A percentile compares a stretch with the other conserved stretches of the same genome.
These are phyloP conservation scores for Pipistrellus pipistrellus DNA, from an alignment of 2,797 vertebrate species.

Conservation along the genomic window DNA sequence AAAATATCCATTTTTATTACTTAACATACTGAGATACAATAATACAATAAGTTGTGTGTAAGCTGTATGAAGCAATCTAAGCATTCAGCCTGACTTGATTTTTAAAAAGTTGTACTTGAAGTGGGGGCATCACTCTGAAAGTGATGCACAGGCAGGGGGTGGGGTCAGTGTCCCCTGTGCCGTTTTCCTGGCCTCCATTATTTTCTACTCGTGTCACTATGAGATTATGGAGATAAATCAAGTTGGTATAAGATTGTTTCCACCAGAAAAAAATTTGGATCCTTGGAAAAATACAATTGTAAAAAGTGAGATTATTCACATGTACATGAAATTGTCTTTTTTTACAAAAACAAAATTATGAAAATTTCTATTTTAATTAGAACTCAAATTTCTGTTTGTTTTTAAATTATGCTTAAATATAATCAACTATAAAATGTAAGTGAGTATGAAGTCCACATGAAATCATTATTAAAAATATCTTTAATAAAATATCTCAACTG, in stretches of 20 bases:
- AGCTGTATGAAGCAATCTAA: neutral
- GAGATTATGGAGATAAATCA: neutral
- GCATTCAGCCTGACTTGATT: neutral
- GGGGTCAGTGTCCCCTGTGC: rapidly evolving
- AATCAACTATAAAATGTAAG: neutral
- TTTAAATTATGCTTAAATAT: constrained; percentile 9
- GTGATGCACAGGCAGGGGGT: neutral
- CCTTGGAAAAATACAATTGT: neutral
- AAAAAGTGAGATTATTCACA: neutral
- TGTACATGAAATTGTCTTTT: constrained; percentile 11
- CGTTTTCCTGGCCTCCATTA: neutral
- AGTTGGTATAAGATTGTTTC: neutral
- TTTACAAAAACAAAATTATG: neutral
- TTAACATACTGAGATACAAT: neutral
- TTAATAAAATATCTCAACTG: constrained; percentile 27
- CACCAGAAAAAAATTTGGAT: neutral
- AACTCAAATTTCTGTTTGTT: neutral
- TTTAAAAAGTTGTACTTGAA: constrained; percentile 22
- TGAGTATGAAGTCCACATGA: neutral
- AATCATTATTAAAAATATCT: neutral
- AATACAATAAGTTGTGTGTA: neutral
- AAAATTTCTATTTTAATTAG: neutral
- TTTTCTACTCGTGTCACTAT: neutral
- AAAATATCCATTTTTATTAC: constrained; percentile 29
- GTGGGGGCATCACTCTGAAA: neutral